Evolutionary conservation across 2,797 vertebrate genomes (phyloP), one percentile per base, ranked within the genome.

Genomic region (Oreochromis grahami): DNA sequence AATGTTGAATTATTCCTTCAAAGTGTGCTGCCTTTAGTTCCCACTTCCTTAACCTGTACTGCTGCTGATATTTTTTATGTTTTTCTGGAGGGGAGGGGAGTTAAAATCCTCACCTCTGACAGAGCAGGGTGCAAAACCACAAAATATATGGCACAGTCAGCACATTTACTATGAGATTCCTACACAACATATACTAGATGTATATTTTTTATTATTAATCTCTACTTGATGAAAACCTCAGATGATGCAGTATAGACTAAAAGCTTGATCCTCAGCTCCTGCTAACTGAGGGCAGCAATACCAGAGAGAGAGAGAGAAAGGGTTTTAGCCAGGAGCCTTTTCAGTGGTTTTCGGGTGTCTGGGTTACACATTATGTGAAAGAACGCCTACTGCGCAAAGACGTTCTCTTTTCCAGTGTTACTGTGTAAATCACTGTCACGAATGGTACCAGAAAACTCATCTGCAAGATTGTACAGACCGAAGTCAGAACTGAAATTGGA

Each of bases 161-260:
- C 84, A 93, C 90, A 90, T 80, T 84, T 83, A 79, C 83, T 77
- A 12, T 77, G 82, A 83, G 83, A 91, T 87, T 94, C 82, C 86
- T 83, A 76, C 65, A 84, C 70, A 77, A 80, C 85, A 91, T 91
- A 77, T 85, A 84, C 58, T 84, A 94, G 88, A 93, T 93, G 82
- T 93, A 81, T 93, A 90, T 93, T 88, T 92, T 88, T 92, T 83
- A 87, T 80, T 86, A 84, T 45, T 83, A 76, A 84, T 88, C 86
- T 91, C 68, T 91, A 87, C 83, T 81, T 85, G 48, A 88, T 86
- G 45, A 86, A 89, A 89, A 92, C 87, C 88, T 93, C 87, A 89
- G 65, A 88, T 70, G 63, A 91, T 87, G 78, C 89, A 86, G 87
- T 83, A 85, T 52, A 65, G 77, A 86, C 55, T 68, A 76, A 84